A percentile compares a stretch with the other conserved stretches of the same genome.
phyloP scores from a whole-genome alignment of 1,140 invertebrate species.

The Galleria mellonella region DNA sequence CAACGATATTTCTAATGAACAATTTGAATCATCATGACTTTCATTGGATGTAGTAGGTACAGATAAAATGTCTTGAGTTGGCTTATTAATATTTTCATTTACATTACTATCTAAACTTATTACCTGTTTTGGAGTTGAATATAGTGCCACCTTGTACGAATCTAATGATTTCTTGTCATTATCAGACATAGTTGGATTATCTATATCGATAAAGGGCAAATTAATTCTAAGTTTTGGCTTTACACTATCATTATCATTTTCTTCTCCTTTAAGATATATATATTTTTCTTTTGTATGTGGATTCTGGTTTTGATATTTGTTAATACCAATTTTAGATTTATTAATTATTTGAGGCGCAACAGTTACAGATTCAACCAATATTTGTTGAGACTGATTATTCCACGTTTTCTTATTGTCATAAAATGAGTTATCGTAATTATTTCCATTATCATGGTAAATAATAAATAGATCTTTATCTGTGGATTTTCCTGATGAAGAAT shows the following conservation, averaged over 20 bases:
- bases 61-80: conserved; percentile 2
- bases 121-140: conserved; percentile 13
- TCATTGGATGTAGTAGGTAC: conserved; percentile 12
- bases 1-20: neutral
- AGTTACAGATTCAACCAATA: too few relatives aligned
- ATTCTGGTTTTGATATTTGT: neutral
- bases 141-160: conserved; percentile 26
- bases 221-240: conserved; percentile 39
- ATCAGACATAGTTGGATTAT: conserved; percentile 26
- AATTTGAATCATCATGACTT: conserved; percentile 2
- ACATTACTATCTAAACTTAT: conserved; percentile 2
- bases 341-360: too few relatives aligned
- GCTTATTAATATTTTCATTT: conserved; percentile 1
- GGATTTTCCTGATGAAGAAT: conserved; percentile 16
- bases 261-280: conserved; percentile 5
- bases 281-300: conserved; percentile 4
- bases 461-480: conserved; percentile 43
- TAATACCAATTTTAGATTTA: neutral
- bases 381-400: neutral
- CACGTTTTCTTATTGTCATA: conserved; percentile 12
- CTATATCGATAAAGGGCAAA: conserved; percentile 26
- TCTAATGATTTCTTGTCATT: conserved; percentile 32
- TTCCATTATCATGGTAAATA: conserved; percentile 43
- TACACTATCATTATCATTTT: conserved; percentile 19
- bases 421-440: conserved; percentile 11